Base-by-base conservation (phyloP, 2,113 vertebrate species). In the Emberiza fucata region DNA sequence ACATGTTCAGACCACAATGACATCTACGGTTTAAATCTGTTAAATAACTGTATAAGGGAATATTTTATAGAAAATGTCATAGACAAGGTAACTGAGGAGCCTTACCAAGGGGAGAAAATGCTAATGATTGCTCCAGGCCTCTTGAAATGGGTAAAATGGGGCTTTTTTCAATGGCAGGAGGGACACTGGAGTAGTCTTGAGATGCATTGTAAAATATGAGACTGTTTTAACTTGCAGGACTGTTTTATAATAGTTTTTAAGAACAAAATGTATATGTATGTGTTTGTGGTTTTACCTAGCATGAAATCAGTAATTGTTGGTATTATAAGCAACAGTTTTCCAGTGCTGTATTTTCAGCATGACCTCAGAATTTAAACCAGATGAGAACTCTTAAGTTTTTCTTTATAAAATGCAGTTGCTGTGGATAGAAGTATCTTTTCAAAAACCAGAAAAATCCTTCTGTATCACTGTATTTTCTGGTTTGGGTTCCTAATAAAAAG, bases 1-100 rank as follows among this genome's bases (percentile, higher is more conserved):
- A 98, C 97, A 98, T 68, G 51, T 97, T 97, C 96, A 95, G 96
- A 97, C 97, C 92, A 86, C 97, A 97, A 86, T 97, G 97, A 98
- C 97, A 98, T 98, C 97, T 98, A 93, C 64, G 94, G 91, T 97
- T 98, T 98, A 98, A 98, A 98, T 98, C 97, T 98, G 98, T 97
- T 98, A 98, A 98, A 97, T 98, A 98, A 96, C 88, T 91, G 87
- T 96, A 42, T 78, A 96, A 94, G 50, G 39, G 96, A 96, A 92
- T 97, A 95, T 97, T 97, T 97, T 95, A 95, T 95, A 95, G 95
- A 90, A 90, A 94, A 91, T 90, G 72, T 87, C 66, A 35, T 56
- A 48, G 88, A 65, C 40, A 68, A 85, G 64, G 75, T 88, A 92
- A 69, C 83, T 90, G 82, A 76, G 84, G 80, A 94, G 61, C 92